Evolutionary conservation across 2,113 vertebrate species (phyloP), one percentile per base, ranked within the genome.

Genomic region (Salvator merianae): DNA sequence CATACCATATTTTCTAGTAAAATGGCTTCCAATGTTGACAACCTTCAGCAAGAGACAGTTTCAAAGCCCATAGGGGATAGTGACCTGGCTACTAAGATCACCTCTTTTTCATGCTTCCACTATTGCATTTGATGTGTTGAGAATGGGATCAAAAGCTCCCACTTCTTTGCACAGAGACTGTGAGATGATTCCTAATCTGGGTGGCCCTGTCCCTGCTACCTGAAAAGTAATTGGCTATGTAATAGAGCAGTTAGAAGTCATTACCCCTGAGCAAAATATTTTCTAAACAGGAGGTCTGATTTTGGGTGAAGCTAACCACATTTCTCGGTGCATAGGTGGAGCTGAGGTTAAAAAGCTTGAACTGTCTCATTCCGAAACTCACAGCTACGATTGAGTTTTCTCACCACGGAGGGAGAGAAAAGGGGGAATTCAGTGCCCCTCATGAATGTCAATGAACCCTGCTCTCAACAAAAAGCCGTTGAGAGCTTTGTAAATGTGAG

Each of bases 311-410:
- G 28, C 22, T 77, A 70, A 77, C 28, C 82, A n/a, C 74, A 77
- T 24, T 22, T 77, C 50, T 40, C 28, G 40, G 74, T 77, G 47
- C 8, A 2, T 20, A 43, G 75, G 74, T 84, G 34, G 47, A 9
- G 74, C 12, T 70, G 65, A 43, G 28, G 47, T 84, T 66, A 34
- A 70, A 71, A n/a, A n/a, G 5, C 55, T 84, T 1, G 12, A 38
- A 68, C 65, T n/a, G 18, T 84, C 50, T 84, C 65, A 69, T 84
- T 77, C 34, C 59, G 74, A 84, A 77, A 77, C 63, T 84, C 32
- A 68, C 73, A 20, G 50, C 59, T 82, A 71, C 26, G 26, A 22
- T 7, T 38, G 53, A 72, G n/a, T 5, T 22, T 36, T 81, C 32
- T 71, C 68, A 71, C 50, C 50, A 38, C 8, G 18, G 34, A 5